These are phyloP conservation scores for Torymus tubicola DNA, from an alignment of 2,888 invertebrate genomes.

Conservation along the genomic window DNA sequence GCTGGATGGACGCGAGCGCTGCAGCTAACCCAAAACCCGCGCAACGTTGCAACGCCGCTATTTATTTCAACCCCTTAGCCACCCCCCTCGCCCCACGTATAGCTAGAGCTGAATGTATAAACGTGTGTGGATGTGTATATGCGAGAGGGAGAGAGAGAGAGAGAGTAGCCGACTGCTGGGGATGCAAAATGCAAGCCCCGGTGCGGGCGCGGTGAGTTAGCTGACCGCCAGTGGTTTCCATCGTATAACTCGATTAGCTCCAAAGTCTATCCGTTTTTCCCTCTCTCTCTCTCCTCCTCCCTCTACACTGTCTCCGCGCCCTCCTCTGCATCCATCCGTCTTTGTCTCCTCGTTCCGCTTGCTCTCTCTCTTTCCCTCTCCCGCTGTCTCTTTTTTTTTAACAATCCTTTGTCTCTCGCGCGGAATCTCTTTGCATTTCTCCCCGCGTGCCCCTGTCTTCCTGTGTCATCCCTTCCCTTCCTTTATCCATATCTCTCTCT, in stretches of 20 bases:
- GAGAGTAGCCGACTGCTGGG: conserved; percentile 39
- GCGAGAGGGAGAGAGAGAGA: not conserved
- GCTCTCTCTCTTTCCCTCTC: not conserved
- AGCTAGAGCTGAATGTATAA: too few species aligned
- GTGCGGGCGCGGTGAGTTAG: conserved; percentile 67
- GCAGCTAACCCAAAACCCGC: conserved; percentile 43
- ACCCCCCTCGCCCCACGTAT: conserved; percentile 40
- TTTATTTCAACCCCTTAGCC: conserved; percentile 69
- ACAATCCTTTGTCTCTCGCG: conserved; percentile 53
- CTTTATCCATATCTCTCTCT: conserved; percentile 59
- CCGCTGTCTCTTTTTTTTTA: conserved; percentile 2
- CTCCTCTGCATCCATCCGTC: not conserved
- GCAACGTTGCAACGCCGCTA: conserved; percentile 62
- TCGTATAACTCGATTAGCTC: conserved; percentile 73
- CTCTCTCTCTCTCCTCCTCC: not conserved
- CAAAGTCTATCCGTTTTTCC: conserved; percentile 63
- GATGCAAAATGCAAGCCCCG: conserved; percentile 68
- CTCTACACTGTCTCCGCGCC: not conserved
- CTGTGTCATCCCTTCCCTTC: conserved; percentile 11
- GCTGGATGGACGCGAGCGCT: conserved; percentile 10
- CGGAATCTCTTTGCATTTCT: conserved; percentile 59
- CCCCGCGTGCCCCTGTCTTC: conserved; percentile 37
- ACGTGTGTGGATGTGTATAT: not conserved
- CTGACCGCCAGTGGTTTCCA: conserved; percentile 73
- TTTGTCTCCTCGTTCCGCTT: not conserved